A percentile compares a stretch with the other conserved stretches of the same genome.
phyloP scores from a whole-genome alignment of 1,140 invertebrate genomes.

The Bombus polaris region DNA sequence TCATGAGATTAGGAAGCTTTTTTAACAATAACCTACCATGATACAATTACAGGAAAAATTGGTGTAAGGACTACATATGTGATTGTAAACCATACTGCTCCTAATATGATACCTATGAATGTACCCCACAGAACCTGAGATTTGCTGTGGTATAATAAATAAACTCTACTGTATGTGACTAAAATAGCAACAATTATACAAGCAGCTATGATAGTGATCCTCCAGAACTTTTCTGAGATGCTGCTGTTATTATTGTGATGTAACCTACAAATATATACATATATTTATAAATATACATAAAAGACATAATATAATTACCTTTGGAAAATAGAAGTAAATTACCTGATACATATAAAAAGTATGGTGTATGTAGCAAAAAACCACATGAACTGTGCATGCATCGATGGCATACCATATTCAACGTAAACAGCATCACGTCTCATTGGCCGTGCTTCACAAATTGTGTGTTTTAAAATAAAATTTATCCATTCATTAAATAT shows the following conservation, averaged over 20 bases:
- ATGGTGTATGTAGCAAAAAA: constrained; percentile 94
- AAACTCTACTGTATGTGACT: constrained; percentile 89
- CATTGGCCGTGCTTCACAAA: constrained; percentile 91
- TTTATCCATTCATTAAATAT: constrained; percentile 91
- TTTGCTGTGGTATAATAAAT: constrained; percentile 93
- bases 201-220: constrained; percentile 85
- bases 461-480: constrained; percentile 91
- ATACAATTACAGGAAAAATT: constrained; percentile 92
- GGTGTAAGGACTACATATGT: constrained; percentile 92
- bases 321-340: constrained; percentile 62
- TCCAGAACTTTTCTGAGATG: constrained; percentile 89
- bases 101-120: constrained; percentile 87
- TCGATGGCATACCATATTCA: constrained; percentile 97
- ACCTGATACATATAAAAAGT: constrained; percentile 95
- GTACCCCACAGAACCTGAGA: constrained; percentile 92
- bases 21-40: constrained; percentile 87
- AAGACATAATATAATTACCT: neutral
- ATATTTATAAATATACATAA: constrained; percentile 25
- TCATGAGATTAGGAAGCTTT: neutral
- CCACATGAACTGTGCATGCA: constrained; percentile 96
- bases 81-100: constrained; percentile 89
- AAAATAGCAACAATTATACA: constrained; percentile 85
- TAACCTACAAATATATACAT: constrained; percentile 84
- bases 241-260: constrained; percentile 91
- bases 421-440: constrained; percentile 87